Evolutionary conservation across 2,797 vertebrate species (phyloP), one percentile per base, ranked within the genome.

Genomic region (Danio kyathit): DNA sequence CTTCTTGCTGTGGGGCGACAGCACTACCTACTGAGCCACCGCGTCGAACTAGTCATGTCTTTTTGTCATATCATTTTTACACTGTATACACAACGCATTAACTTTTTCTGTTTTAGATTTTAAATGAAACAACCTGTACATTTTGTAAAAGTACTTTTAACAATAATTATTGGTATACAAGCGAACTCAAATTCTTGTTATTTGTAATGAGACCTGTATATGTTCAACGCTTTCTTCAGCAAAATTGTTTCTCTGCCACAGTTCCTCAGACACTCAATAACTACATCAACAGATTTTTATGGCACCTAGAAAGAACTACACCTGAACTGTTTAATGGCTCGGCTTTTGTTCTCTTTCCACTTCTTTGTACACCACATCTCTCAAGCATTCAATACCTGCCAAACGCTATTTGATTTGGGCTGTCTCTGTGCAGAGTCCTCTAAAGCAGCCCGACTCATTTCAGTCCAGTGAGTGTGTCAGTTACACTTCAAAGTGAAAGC

Each of bases 401-500:
- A 57, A 69, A 69, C 43, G 48, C 12, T 59, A 9, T 63, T 59
- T 69, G 54, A 59, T 78, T 60, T 49, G 19, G 5, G 11, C 63
- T 17, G 43, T 69, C 64, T 67, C 43, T 49, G 51, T 69, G 64
- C 64, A 59, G 76, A 63, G 16, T 46, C 21, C 51, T 38, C 65
- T 78, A 46, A 59, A 60, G 52, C 48, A 69, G 11, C 54, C 29
- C 19, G 44, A 48, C 63, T 57, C 40, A 66, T 60, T 78, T 40
- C 54, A 59, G 51, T 57, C 19, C 43, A 57, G 41, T 12, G 51
- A 57, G 40, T 77, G 51, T 66, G 76, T 78, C 76, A 48, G 64
- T 78, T 78, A 59, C 76, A 77, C 75, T 67, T 69, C 52, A 69
- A 78, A 78, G 64, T 57, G 29, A 78, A 60, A 41, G 16, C 65